Base-by-base conservation (phyloP, 2,113 vertebrate species). In the Bombycilla garrulus region DNA sequence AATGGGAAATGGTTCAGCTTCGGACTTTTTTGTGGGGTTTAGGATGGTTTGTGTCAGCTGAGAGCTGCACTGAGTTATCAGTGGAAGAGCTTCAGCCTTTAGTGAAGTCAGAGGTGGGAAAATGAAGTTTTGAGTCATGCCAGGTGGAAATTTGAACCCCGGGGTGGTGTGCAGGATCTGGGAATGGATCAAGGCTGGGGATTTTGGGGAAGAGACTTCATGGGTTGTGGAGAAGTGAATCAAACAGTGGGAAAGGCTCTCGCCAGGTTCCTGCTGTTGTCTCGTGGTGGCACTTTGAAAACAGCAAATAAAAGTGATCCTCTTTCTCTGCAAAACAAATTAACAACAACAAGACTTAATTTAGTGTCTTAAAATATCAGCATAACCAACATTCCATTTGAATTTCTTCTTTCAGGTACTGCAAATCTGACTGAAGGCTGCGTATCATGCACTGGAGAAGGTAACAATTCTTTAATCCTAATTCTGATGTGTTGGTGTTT, bases 371-470 rank as follows among this genome's bases (percentile, higher is more conserved):
- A 25, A 72, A 71, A 16, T 26, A 50, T 11, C 62, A 21, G 7
- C 14, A 6, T 56, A 66, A 64, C 31, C 40, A 31, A 95, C 11
- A 22, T 64, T 38, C 11, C 7, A 0, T 91, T 10, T 94, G 26
- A 7, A n/a, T 89, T 93, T 92, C 23, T 89, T 7, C 45, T 96
- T 96, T 29, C 77, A 96, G 96, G 65, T 84, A 12, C 9, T 85
- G 79, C 86, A 70, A 83, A 69, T 38, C 25, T 96, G 95, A 96
- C 88, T 89, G 88, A 91, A 93, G 81, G 20, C 57, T 70, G 1
- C 67, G 0, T 93, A 74, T 47, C 36, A 61, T 94, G 84, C 86
- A 40, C 94, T 84, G 84, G 60, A 84, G 93, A 84, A 96, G 82
- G 94, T 96, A 88, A 92, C 1, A 10, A 2, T 24, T 35, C 24